Evolutionary conservation across 1,140 invertebrate genomes (phyloP), one percentile per base, ranked within the genome.

Genomic region (Dendrolimus kikuchii): DNA sequence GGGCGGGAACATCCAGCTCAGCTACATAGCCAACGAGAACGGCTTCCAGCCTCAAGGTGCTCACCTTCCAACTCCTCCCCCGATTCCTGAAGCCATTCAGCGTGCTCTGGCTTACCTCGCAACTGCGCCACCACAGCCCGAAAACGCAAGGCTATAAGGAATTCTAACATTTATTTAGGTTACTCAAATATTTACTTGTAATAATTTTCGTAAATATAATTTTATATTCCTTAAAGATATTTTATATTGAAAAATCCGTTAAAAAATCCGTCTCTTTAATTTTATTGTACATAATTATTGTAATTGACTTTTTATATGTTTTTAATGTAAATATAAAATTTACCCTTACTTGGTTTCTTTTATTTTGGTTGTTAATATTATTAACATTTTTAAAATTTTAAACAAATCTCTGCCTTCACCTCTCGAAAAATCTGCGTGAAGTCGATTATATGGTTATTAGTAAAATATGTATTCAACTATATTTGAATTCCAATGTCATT

Each of bases 21-120:
- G 89, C n/a, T 95, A 93, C 82, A 79, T 90, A 37, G 91, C 91
- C 38, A 83, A 89, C 53, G 88, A 89, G 64, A 81, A 88, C 45
- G 90, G 89, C 53, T 90, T 88, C 81, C 87, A 89, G 51, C 89
- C 90, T 10, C 80, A 89, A 65, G 90, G 91, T 40, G 88, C 86
- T 42, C 90, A 91, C 74, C 71, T 92, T 5, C 91, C 91, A 9
- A 92, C 92, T 38, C 90, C 92, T 37, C 91, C 91, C 2, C 91
- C 91, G 38, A 88, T 92, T 56, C 91, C 92, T 10, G 90, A 89
- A 57, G 91, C 89, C 5, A 92, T 93, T 65, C 86, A 84, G 60
- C 88, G 89, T 60, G 88, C 91, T 40, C 77, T 92, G 5, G 89
- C 88, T 45, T 82, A 64, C 59, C 74, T 85, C 40, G 81, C 81